These are phyloP conservation scores for Drymodes brunneopygia DNA, from an alignment of 2,113 vertebrate genomes.

Conservation along the genomic window DNA sequence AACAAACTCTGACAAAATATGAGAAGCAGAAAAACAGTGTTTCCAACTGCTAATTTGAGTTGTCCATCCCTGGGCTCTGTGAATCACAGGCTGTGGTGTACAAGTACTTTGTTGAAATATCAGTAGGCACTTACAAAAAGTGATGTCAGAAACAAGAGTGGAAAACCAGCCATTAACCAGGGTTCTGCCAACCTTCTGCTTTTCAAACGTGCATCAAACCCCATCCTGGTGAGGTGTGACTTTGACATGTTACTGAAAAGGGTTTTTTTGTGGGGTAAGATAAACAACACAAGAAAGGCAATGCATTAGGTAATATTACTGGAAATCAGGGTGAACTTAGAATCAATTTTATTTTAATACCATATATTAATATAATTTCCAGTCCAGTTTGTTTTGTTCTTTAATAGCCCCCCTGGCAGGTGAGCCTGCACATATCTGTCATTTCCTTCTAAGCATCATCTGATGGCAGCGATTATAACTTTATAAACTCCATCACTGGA, in stretches of 20 bases:
- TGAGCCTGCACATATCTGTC: neutral
- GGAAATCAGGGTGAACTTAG: neutral
- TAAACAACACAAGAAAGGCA: neutral
- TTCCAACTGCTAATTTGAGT: neutral
- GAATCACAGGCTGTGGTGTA: neutral
- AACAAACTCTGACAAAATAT: neutral
- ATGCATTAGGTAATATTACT: neutral
- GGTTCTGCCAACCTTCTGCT: neutral
- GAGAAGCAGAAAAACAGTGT: neutral
- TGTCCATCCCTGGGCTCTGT: neutral
- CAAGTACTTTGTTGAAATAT: neutral
- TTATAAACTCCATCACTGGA: neutral
- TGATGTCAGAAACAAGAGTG: neutral
- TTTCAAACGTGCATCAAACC: neutral
- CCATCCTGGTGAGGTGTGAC: neutral
- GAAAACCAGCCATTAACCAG: neutral
- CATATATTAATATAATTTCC: neutral
- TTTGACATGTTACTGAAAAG: neutral
- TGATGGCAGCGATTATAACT: conserved; percentile 10
- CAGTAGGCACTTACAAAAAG: neutral
- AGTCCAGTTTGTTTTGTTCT: neutral
- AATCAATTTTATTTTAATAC: neutral
- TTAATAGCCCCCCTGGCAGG: neutral
- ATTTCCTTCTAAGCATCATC: neutral
- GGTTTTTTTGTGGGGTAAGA: neutral